A percentile compares a stretch with the other conserved stretches of the same genome.
These are phyloP conservation scores for Diorhabda elongata DNA, from an alignment of 1,140 invertebrate genomes.

Conservation along the genomic window DNA sequence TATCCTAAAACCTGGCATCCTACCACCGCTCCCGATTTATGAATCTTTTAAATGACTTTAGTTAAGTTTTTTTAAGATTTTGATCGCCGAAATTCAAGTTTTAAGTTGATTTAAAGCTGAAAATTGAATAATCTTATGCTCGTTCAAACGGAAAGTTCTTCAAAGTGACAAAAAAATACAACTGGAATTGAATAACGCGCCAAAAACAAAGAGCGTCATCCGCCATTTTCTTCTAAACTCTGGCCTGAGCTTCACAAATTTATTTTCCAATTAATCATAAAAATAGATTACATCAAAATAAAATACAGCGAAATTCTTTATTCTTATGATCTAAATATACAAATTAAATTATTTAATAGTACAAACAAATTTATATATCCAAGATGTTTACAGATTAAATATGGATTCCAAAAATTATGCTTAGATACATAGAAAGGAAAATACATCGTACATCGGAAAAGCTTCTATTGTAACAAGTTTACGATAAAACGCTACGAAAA, in stretches of 20 bases:
- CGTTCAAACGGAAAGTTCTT: constrained; percentile 9
- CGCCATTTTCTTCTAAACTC: constrained; percentile 44
- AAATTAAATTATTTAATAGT: constrained; percentile 18
- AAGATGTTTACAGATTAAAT: background rate
- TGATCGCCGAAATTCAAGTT: constrained; percentile 8
- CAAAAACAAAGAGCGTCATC: constrained; percentile 28
- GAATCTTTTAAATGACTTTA: background rate
- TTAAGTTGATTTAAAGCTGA: constrained; percentile 9
- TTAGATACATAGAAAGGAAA: background rate
- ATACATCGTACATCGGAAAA: constrained; percentile 9
- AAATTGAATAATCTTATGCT: constrained; percentile 10
- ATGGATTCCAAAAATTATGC: background rate
- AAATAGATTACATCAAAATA: constrained; percentile 1
- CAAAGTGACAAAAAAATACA: constrained; percentile 7
- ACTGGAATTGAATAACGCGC: constrained; percentile 31
- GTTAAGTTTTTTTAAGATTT: constrained; percentile 4
- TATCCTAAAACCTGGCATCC: constrained; percentile 45
- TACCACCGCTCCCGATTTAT: constrained; percentile 36
- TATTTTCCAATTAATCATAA: constrained; percentile 16
- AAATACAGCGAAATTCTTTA: constrained; percentile 15
- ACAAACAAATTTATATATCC: background rate
- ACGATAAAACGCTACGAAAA: constrained; percentile 2
- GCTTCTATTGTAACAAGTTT: constrained; percentile 3
- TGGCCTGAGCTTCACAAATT: constrained; percentile 16
- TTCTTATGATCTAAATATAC: constrained; percentile 20